Base-by-base conservation (phyloP, 2,797 vertebrate species). In the Vireo griseus region DNA sequence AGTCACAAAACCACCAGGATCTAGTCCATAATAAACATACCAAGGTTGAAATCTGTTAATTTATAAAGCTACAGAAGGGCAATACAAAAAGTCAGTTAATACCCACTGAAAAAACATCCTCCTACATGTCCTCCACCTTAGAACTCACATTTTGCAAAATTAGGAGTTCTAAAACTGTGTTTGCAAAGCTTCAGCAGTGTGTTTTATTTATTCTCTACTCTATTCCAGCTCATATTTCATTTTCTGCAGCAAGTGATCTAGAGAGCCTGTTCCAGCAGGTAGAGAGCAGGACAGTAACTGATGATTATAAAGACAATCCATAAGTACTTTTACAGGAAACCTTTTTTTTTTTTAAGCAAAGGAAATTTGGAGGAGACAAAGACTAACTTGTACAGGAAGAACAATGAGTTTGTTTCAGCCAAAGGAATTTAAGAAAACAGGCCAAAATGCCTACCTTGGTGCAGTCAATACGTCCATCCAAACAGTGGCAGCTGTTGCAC, bases 401-500 rank as follows among this genome's bases (percentile, higher is more conserved):
- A 62, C 14, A 26, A 1, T n/a, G 31, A 58, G 7, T 14, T 59
- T 25, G 6, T 76, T 68, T 84, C 62, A 74, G 40, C 3, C 33
- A 62, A 5, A 58, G 63, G 18, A 11, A 44, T 65, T 81, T 20
- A 44, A 44, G 22, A 57, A 61, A 68, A 57, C 1, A 28, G 42
- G 29, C 40, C 24, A 75, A 71, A 87, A 76, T n/a, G 14, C 50
- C 66, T 97, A 99, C 99, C 99, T 99, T 99, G 61, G 99, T 99
- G 95, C 99, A 99, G 93, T 97, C 98, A 14, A 98, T 97, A 37
- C 65, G 95, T 75, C 99, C 99, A 25, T 99, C 98, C 81, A 98
- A 86, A 68, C 99, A 99, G 78, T 98, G 98, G 90, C 99, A 99
- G 75, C 96, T 97, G 91, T 99, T 99, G 51, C 99, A 99, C 31